phyloP scores from a whole-genome alignment of 2,888 invertebrate genomes.

The Leistus spinibarbis region DNA sequence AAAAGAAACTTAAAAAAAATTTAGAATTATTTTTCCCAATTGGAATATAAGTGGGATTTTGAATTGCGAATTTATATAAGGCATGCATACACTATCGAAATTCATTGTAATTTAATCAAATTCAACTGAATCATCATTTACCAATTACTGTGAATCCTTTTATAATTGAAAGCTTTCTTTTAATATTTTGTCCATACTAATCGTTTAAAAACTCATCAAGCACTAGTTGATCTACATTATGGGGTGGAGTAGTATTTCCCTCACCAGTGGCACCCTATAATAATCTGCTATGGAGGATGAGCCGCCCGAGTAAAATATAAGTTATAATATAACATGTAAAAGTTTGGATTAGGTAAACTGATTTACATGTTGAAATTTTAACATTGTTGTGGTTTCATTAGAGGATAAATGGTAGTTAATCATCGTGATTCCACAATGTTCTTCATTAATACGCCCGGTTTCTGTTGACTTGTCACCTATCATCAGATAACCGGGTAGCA shows the following conservation, averaged over 20 bases:
- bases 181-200: not conserved
- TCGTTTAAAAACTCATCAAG: not conserved
- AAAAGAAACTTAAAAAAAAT: not conserved
- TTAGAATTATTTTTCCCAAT: not conserved
- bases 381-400: no score
- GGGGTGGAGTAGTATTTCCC: not conserved
- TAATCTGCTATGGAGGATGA: no score
- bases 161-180: not conserved
- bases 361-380: no score
- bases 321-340: no score
- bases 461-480: no score
- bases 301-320: no score
- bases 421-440: no score
- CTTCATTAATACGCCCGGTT: no score
- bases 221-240: not conserved
- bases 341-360: no score
- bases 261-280: no score
- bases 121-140: not conserved
- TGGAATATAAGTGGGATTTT: not conserved
- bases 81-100: not conserved
- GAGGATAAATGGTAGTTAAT: no score
- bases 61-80: not conserved
- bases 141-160: not conserved
- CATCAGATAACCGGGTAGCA: no score
- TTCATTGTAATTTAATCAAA: not conserved